Conservation (phyloP, 2,113 vertebrate genomes). For the Alethe diademata region DNA sequence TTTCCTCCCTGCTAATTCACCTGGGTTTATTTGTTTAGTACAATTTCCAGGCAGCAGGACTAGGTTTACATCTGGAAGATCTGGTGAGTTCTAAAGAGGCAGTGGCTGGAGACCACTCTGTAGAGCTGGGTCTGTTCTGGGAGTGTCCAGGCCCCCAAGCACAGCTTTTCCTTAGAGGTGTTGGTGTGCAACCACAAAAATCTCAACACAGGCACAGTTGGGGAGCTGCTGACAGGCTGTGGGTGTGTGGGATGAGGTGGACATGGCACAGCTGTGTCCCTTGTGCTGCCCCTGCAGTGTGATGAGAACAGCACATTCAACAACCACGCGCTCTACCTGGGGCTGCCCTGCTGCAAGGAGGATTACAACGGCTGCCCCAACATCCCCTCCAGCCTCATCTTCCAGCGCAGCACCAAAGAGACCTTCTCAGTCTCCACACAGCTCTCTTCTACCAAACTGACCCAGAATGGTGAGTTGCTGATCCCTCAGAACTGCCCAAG, state of each 20-base stretch:
- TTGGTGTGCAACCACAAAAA: neutral
- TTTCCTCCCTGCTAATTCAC: neutral
- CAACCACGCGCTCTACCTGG: constrained; percentile 94
- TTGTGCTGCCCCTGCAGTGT: constrained; percentile 75
- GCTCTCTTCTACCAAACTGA: constrained; percentile 95
- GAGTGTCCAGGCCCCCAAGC: neutral
- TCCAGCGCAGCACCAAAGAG: constrained; percentile 95
- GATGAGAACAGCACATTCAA: constrained; percentile 95
- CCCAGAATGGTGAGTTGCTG: constrained; percentile 86
- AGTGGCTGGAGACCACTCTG: neutral
- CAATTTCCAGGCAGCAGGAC: neutral
- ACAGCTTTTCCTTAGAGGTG: neutral
- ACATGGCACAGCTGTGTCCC: neutral
- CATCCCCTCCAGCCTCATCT: constrained; percentile 90
- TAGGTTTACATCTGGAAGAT: neutral
- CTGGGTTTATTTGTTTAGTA: neutral
- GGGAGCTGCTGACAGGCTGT: neutral
- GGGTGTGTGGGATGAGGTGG: neutral
- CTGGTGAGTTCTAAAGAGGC: neutral
- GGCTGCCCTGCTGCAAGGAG: constrained; percentile 93
- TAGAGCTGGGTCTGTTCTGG: neutral
- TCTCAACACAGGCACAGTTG: neutral
- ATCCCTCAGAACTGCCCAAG: neutral
- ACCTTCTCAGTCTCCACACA: constrained; percentile 92
- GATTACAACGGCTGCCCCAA: constrained; percentile 92